Evolutionary conservation across 2,113 vertebrate species (phyloP).

Genomic region (Nymphicus hollandicus): DNA sequence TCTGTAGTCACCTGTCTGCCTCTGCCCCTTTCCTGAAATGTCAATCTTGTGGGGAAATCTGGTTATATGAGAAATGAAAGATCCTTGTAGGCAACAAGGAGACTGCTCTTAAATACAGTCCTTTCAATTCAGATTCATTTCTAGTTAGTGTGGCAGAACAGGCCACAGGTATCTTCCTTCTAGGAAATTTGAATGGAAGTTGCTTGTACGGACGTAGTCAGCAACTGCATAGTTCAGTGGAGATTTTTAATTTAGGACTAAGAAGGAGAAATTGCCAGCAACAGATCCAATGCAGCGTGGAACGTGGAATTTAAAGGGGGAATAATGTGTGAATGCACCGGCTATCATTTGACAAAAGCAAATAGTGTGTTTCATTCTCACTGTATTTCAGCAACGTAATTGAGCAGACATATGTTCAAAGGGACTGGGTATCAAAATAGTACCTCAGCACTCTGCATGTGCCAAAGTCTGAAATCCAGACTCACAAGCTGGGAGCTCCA

Average conservation of each 20-base stretch:
- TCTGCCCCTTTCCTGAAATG: slow-evolving; percentile 70
- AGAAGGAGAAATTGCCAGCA: slow-evolving; percentile 64
- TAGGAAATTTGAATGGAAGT: slow-evolving; percentile 51
- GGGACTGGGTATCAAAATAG: not conserved
- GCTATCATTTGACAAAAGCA: slow-evolving; percentile 30
- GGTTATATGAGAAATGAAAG: slow-evolving; percentile 63
- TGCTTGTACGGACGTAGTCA: not conserved
- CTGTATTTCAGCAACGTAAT: not conserved
- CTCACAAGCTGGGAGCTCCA: not conserved
- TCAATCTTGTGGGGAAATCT: slow-evolving; percentile 69
- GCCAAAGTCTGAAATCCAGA: not conserved
- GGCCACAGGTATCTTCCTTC: not conserved
- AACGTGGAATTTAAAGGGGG: slow-evolving; percentile 28
- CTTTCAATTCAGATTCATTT: slow-evolving; percentile 45
- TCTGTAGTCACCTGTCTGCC: slow-evolving; percentile 74
- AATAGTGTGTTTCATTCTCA: not conserved
- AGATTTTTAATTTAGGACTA: slow-evolving; percentile 63
- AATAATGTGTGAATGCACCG: slow-evolving; percentile 4
- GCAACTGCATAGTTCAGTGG: slow-evolving; percentile 14
- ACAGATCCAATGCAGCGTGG: slow-evolving; percentile 25
- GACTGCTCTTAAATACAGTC: slow-evolving; percentile 10
- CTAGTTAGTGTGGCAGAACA: not conserved
- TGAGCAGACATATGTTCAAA: slow-evolving; percentile 2
- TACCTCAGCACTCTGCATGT: not conserved
- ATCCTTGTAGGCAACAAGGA: slow-evolving; percentile 53